Conservation (phyloP, 37 sponge, comb jelly and placozoan genomes). For the Amphimedon queenslandica region DNA sequence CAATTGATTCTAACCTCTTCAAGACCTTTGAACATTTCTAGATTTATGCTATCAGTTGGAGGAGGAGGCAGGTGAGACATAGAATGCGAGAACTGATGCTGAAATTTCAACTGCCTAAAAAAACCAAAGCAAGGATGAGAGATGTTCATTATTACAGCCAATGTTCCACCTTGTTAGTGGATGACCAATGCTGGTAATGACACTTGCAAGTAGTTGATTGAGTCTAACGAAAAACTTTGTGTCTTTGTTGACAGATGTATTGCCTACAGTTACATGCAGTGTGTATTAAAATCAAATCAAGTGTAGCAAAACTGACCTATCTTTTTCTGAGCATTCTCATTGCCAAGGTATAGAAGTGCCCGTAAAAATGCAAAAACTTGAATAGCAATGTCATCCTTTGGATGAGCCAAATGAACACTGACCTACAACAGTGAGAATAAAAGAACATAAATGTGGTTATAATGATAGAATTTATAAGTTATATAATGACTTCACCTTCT, state of each 20-base stretch:
- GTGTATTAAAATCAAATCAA: no score
- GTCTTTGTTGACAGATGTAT: neutral
- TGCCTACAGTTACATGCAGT: no score
- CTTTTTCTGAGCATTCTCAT: neutral
- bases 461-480: neutral
- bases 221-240: neutral
- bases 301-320: neutral
- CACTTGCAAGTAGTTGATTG: neutral
- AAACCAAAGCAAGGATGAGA: no score
- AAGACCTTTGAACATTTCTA: no score
- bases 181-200: neutral
- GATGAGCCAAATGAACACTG: neutral
- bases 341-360: constrained; percentile 3
- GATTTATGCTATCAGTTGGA: no score
- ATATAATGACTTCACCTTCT: neutral
- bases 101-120: no score
- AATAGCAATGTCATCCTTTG: neutral
- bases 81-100: no score
- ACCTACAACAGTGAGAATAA: neutral
- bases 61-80: no score
- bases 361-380: neutral
- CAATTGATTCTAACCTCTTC: no score
- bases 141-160: no score
- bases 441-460: no score
- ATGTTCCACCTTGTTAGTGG: neutral